These are phyloP conservation scores for Achlya flavicornis DNA, from an alignment of 2,888 invertebrate species.

Conservation along the genomic window DNA sequence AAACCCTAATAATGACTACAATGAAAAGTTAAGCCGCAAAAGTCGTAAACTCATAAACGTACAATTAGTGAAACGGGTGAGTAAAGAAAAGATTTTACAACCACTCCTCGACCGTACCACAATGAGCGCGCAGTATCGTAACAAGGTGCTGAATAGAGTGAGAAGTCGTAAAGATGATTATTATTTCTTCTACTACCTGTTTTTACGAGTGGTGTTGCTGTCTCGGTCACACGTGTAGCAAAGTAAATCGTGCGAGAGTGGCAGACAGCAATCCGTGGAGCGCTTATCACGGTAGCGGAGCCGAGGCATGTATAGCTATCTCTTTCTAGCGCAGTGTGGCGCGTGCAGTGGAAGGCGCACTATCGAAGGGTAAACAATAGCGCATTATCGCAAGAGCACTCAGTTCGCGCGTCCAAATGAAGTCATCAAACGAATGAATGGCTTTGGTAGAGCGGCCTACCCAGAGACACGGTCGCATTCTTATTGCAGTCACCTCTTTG, in stretches of 20 bases:
- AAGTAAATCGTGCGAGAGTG: conserved; percentile 32
- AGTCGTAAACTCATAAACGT: conserved; percentile 83
- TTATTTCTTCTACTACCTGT: conserved; percentile 85
- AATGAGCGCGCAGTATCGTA: conserved; percentile 83
- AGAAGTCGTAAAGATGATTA: conserved; percentile 85
- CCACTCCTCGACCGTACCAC: conserved; percentile 79
- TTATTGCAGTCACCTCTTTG: conserved; percentile 78
- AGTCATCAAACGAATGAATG: conserved; percentile 84
- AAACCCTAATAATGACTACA: conserved; percentile 70
- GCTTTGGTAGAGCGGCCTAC: conserved; percentile 71
- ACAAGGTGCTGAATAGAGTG: conserved; percentile 85
- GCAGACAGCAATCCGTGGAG: conserved; percentile 65
- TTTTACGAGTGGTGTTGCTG: conserved; percentile 75
- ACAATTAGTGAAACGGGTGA: conserved; percentile 83
- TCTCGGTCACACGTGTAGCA: conserved; percentile 59
- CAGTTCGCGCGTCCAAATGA: conserved; percentile 80
- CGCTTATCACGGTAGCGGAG: conserved; percentile 57
- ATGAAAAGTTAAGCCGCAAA: conserved; percentile 79
- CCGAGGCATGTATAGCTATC: conserved; percentile 58
- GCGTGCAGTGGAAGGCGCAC: conserved; percentile 80
- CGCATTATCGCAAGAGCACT: conserved; percentile 81
- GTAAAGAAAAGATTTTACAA: conserved; percentile 84
- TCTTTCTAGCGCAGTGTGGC: conserved; percentile 71
- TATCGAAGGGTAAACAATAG: conserved; percentile 84
- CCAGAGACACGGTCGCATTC: conserved; percentile 76